Evolutionary conservation across 2,113 vertebrate species (phyloP).

Genomic region (Canis aureus): DNA sequence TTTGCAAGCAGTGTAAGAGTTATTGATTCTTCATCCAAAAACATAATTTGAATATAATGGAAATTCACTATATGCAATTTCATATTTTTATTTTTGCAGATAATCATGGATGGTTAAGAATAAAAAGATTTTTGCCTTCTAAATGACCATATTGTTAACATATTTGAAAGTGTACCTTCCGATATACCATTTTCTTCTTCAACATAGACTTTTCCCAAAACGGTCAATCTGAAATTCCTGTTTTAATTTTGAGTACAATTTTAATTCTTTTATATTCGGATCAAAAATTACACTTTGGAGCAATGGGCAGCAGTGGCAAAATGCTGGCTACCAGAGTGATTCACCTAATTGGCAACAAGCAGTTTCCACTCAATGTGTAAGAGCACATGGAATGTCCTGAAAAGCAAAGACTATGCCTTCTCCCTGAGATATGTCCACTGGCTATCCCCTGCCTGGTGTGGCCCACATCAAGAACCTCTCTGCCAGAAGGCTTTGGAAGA

Average conservation of each 20-base stretch:
- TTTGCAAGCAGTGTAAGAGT: background rate
- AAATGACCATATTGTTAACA: background rate
- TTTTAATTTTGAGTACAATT: background rate
- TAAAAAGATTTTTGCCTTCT: background rate
- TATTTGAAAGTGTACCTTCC: background rate
- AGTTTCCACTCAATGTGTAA: slow-evolving; percentile 92
- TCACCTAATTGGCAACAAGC: slow-evolving; percentile 91
- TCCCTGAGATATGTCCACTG: slow-evolving; percentile 89
- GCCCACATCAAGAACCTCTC: slow-evolving; percentile 89
- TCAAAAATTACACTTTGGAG: background rate
- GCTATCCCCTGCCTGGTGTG: slow-evolving; percentile 91
- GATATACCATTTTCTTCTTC: background rate
- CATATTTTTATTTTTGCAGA: background rate
- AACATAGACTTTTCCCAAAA: background rate
- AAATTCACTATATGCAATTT: background rate
- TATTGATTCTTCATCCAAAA: background rate
- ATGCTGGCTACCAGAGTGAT: slow-evolving; percentile 94
- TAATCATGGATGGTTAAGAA: background rate
- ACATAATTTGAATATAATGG: background rate
- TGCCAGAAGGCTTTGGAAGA: slow-evolving; percentile 93
- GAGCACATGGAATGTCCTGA: slow-evolving; percentile 93
- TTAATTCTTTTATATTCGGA: slow-evolving; percentile 40
- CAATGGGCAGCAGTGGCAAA: slow-evolving; percentile 80
- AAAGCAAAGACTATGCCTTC: slow-evolving; percentile 92
- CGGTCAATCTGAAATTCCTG: background rate